These are phyloP conservation scores for Synanthedon myopaeformis DNA, from an alignment of 2,888 invertebrate genomes.

Conservation along the genomic window DNA sequence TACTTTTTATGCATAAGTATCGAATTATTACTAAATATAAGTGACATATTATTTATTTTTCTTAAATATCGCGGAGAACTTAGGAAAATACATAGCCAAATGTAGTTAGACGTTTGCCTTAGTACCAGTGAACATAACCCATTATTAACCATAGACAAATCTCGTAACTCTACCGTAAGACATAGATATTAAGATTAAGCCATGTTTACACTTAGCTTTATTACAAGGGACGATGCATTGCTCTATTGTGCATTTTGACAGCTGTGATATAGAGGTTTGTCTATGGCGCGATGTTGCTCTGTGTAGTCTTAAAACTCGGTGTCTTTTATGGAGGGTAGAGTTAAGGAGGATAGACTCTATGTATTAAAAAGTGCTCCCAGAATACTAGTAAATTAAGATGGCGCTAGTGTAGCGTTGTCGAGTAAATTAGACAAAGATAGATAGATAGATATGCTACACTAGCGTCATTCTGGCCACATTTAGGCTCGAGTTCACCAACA, in stretches of 20 bases:
- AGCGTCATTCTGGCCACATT: too few species aligned
- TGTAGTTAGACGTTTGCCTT: slow-evolving; percentile 7
- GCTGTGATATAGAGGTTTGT: slow-evolving; percentile 67
- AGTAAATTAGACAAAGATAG: background rate
- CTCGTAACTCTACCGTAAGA: slow-evolving; percentile 60
- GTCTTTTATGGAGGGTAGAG: too few species aligned
- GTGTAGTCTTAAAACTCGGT: background rate
- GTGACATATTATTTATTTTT: slow-evolving; percentile 53
- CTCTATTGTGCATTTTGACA: slow-evolving; percentile 56
- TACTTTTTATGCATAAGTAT: slow-evolving; percentile 4
- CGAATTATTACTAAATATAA: slow-evolving; percentile 12
- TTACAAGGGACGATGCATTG: slow-evolving; percentile 56
- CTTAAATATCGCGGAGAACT: slow-evolving; percentile 27
- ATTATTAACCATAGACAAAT: slow-evolving; percentile 49
- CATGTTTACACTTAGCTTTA: slow-evolving; percentile 59
- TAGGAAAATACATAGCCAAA: slow-evolving; percentile 53
- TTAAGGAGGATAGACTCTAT: too few species aligned
- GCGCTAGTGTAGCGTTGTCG: too few species aligned
- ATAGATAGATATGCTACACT: too few species aligned
- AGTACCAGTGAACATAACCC: background rate
- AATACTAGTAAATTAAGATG: too few species aligned
- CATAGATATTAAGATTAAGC: slow-evolving; percentile 61
- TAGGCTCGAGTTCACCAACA: too few species aligned
- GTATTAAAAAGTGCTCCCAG: too few species aligned
- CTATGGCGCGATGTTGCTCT: slow-evolving; percentile 34